phyloP scores from a whole-genome alignment of 2,888 invertebrate genomes.

The Melitaea athalia region DNA sequence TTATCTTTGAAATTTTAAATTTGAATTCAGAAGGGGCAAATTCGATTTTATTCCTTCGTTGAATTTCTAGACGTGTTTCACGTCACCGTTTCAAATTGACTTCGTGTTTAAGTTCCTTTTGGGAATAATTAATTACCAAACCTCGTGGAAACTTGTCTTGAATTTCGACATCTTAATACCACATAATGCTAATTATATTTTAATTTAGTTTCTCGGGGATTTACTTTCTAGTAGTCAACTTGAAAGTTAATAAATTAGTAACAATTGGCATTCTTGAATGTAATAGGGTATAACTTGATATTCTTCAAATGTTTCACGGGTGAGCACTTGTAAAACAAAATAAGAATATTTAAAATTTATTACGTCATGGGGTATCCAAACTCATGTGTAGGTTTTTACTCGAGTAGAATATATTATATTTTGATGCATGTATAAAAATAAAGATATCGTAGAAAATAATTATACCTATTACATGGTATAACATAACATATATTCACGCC shows the following conservation, averaged over 20 bases:
- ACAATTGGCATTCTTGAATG: too few species aligned
- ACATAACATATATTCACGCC: too few species aligned
- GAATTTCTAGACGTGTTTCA: constrained; percentile 20
- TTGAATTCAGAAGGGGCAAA: neutral
- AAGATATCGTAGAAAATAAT: too few species aligned
- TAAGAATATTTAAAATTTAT: neutral
- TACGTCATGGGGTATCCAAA: neutral
- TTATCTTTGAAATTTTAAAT: too few species aligned
- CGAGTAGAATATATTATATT: too few species aligned
- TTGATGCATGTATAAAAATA: too few species aligned
- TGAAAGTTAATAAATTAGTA: neutral
- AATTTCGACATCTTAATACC: constrained; percentile 16
- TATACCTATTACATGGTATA: too few species aligned
- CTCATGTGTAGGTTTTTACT: too few species aligned
- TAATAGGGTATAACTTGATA: too few species aligned
- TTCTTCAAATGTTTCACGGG: too few species aligned
- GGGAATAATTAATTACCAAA: constrained; percentile 52
- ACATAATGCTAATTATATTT: neutral
- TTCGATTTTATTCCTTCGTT: constrained; percentile 23
- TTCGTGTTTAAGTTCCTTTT: constrained; percentile 53
- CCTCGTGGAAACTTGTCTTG: constrained; percentile 15
- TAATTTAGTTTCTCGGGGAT: neutral
- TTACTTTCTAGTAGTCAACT: neutral
- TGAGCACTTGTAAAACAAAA: too few species aligned
- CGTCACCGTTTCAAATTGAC: constrained; percentile 50